These are phyloP conservation scores for Scaptomyza flava DNA, from an alignment of 2,888 invertebrate genomes.

Conservation along the genomic window DNA sequence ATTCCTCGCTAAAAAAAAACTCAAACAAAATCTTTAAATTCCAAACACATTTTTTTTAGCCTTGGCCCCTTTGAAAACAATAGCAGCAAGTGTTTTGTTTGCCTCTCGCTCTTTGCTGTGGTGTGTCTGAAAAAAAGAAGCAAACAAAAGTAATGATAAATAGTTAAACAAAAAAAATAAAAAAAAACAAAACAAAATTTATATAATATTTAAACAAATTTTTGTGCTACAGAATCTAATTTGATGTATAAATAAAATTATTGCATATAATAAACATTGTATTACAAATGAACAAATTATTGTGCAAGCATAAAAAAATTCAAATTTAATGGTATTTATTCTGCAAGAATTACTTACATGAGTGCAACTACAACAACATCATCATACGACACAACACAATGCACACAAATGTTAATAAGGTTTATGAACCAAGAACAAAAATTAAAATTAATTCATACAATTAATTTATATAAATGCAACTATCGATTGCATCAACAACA, in stretches of 20 bases:
- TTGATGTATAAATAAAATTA: slow-evolving; percentile 58
- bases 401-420: slow-evolving; percentile 25
- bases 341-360: slow-evolving; percentile 28
- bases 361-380: slow-evolving; percentile 20
- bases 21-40: slow-evolving; percentile 19
- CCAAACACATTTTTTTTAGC: slow-evolving; percentile 5
- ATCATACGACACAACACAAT: slow-evolving; percentile 8
- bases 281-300: slow-evolving; percentile 37
- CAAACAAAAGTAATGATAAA: not conserved
- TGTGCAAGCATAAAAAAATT: slow-evolving; percentile 34
- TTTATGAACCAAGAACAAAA: slow-evolving; percentile 43
- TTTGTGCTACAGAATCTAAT: slow-evolving; percentile 59
- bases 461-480: slow-evolving; percentile 13
- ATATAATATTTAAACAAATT: slow-evolving; percentile 6
- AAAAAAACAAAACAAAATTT: too few species aligned
- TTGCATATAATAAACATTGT: slow-evolving; percentile 44
- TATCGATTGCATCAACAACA: slow-evolving; percentile 28
- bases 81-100: slow-evolving; percentile 31
- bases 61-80: not conserved
- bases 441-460: slow-evolving; percentile 39
- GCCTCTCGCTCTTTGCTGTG: slow-evolving; percentile 69
- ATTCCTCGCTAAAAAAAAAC: slow-evolving; percentile 33
- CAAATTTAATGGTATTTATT: slow-evolving; percentile 27
- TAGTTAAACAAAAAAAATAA: slow-evolving; percentile 10
- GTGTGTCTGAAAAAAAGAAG: slow-evolving; percentile 34